These are phyloP conservation scores for Drusus annulatus DNA, from an alignment of 1,140 invertebrate genomes.

Conservation along the genomic window DNA sequence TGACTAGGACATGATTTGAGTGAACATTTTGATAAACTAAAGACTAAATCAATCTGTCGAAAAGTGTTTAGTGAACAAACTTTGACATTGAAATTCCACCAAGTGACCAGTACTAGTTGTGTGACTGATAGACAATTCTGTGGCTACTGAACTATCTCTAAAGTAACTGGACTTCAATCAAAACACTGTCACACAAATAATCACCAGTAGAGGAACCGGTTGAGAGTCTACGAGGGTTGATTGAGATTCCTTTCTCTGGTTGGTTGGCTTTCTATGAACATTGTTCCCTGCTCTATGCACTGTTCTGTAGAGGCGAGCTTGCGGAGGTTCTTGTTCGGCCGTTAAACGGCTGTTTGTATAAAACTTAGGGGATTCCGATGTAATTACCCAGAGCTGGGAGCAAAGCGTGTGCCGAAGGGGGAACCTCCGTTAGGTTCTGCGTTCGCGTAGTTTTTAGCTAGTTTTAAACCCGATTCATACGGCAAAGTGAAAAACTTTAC, in stretches of 20 bases:
- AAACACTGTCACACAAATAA: too few species aligned
- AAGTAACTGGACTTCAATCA: too few species aligned
- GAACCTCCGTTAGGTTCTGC: background rate
- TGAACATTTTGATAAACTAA: background rate
- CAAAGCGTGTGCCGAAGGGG: background rate
- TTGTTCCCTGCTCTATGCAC: background rate
- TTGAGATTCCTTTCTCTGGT: background rate
- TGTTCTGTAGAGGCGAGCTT: background rate
- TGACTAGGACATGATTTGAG: background rate
- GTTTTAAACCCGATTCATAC: constrained; percentile 31
- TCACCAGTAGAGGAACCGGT: background rate
- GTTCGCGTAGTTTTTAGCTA: constrained; percentile 27
- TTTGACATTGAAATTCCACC: too few species aligned
- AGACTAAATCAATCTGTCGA: background rate
- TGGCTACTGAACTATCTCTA: too few species aligned
- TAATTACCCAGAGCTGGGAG: constrained; percentile 30
- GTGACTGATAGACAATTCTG: too few species aligned
- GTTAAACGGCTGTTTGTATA: constrained; percentile 30
- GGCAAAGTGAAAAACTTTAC: constrained; percentile 8
- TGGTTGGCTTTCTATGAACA: constrained; percentile 24
- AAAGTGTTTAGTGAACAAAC: too few species aligned
- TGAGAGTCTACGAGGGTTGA: background rate
- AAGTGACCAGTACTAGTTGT: too few species aligned
- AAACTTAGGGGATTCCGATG: constrained; percentile 51
- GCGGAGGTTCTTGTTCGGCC: background rate